Base-by-base conservation (phyloP, 2,888 invertebrate species). In the Zygothrica quintamaculata region DNA sequence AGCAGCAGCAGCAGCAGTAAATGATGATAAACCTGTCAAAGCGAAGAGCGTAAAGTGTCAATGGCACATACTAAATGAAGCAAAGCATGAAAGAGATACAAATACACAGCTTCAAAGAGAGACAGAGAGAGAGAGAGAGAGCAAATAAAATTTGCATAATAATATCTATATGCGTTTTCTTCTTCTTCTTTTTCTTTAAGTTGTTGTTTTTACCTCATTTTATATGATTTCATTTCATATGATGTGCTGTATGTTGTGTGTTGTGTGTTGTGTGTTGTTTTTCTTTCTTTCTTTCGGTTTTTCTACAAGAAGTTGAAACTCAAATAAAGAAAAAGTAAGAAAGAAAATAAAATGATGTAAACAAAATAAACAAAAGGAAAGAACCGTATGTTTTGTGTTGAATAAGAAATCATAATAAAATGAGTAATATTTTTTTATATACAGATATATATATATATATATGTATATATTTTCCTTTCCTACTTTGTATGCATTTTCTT, bases 11-110 rank as follows among this genome's bases (percentile, higher is more conserved):
- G 53, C 36, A 47, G 39, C 31, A 59, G 52, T 53, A 59, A 68
- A 65, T 53, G 65, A 74, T 78, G 67, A 78, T 84, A 81, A 81
- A 81, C 84, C 87, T 79, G 80, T 86, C 84, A 73, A 57, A 62
- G 67, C 55, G 60, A 37, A 53, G 40, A 42, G 12, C 59, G 31
- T 43, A 66, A 67, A 73, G 70, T 84, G 71, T 86, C 80, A 80
- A 74, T 81, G 74, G 29, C 29, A n/a, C 29, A n/a, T 29, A 29
- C 55, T 58, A 68, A 40, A 52, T 26, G 46, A 52, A 56, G 50
- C 25, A 55, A 42, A 44, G 36, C 9, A 16, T 25, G 18, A 25
- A 26, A 26, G 26, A 26, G 26, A 26, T 8, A 8, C 26, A 26
- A 26, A 26, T 26, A 50, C n/a, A n/a, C n/a, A n/a, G n/a, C n/a